Base-by-base conservation (phyloP, 2,797 vertebrate genomes). In the Urocyon cinereoargenteus region DNA sequence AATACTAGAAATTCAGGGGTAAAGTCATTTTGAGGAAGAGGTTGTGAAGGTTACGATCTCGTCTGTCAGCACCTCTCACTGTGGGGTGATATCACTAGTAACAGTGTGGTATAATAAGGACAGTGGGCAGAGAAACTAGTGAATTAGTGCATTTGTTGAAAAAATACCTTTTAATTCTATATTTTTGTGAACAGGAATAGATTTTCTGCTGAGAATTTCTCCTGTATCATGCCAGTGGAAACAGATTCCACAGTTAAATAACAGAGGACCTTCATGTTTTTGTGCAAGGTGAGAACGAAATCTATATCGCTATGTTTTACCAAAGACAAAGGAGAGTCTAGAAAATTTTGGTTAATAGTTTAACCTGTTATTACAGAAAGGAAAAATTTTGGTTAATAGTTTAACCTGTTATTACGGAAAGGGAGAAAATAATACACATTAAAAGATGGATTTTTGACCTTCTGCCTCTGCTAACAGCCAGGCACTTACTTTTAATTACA, bases 1-100 rank as follows among this genome's bases (percentile, higher is more conserved):
- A 97, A 98, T 98, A 98, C 98, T 9, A 40, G 96, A 96, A 98
- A 96, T 97, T 97, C 97, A 97, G 81, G 40, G 28, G 57, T 45
- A 83, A 77, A 78, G 15, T 31, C 19, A 28, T 61, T 10, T 2
- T 45, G 40, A 5, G 15, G 13, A 31, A 64, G 24, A 81, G 66
- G 51, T 16, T 51, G 64, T 87, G 51, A 62, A 1, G 8, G 1
- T 10, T 91, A 13, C 14, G 89, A 3, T 57, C 26, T 86, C 16
- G 1, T 72, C 19, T 94, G 4, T 49, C 53, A 61, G 19, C 40
- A 5, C 2, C 24, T 12, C 10, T 90, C 2, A 40, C 21, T 75
- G 53, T 15, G 2, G 24, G 49, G 9, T 62, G 24, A 34, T 7
- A 1, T 8, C 14, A 5, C 31, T n/a, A 21, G 10, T 36, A 62